Base-by-base conservation (phyloP, 2,113 vertebrate species). In the Columba janthina region DNA sequence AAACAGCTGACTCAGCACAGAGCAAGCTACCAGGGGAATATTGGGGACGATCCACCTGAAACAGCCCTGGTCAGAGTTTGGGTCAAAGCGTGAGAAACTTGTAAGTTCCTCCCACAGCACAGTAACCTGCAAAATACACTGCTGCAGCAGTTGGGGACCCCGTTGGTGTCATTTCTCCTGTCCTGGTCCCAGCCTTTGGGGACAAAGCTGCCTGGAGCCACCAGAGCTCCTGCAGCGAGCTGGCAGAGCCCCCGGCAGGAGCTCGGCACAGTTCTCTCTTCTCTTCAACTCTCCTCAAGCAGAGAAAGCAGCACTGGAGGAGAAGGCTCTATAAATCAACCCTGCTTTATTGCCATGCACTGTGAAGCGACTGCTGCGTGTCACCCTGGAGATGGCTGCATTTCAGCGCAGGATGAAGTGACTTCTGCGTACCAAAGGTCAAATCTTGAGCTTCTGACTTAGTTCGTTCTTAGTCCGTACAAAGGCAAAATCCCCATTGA, bases 281-380 rank as follows among this genome's bases (percentile, higher is more conserved):
- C 57, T 78, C 71, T 53, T 54, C 53, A 56, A 19, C 62, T 87
- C 61, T 67, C 34, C 40, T 26, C 3, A 6, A 74, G 88, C 25
- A 60, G 82, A 56, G 26, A 6, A 24, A 78, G 53, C 50, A 46
- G 79, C 38, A 5, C 58, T 58, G 74, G 46, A 77, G 70, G 76
- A 91, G 91, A 90, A 94, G 79, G 83, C 61, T 96, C 57, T 42
- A 71, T 92, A 96, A 96, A 95, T 95, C 95, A 93, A 93, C 15
- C 12, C 71, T 80, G 87, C 89, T 97, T 95, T 95, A 97, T 92
- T 87, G 60, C 75, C 72, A 51, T 24, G 72, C 87, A 9, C 40
- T 62, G 79, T 82, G 76, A 17, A 54, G 64, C 61, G 25, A 1
- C 76, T 44, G 87, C 91, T 70, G 85, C 94, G 60, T 94, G 62